Evolutionary conservation across 2,113 vertebrate species (phyloP), one percentile per base, ranked within the genome.

Genomic region (Nesogale talazaci): DNA sequence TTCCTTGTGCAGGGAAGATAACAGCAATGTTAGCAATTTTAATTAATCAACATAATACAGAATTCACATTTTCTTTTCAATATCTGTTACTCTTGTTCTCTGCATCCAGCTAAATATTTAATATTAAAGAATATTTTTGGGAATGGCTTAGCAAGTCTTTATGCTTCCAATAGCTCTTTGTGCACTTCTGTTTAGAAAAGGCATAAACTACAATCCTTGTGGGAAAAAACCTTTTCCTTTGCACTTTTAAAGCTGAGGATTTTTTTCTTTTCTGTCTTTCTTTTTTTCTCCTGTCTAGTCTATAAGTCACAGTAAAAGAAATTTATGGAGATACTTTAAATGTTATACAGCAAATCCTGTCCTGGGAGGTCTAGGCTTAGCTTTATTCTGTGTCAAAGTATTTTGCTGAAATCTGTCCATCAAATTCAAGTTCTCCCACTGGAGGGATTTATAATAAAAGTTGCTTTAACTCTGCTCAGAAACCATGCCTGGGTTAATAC

Each of bases 91-190:
- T 88, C 67, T 83, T 19, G 46, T 61, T 87, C 95, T 95, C 36
- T 75, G 78, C 56, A 67, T 72, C 81, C 70, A 93, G 83, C 57
- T 95, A 94, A 93, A 90, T 94, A 93, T 87, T 96, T 88, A 91
- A 65, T 88, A 81, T 94, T 88, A 75, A 92, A 77, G 77, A 95
- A 94, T 92, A 67, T n/a, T 72, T 34, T 88, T 93, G 67, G 72
- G 69, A 74, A 86, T 82, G 78, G 56, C 69, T 79, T 85, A 89
- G 77, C 86, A 72, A 82, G 69, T 84, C 87, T 91, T 84, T 74
- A 89, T 92, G 56, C 82, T 92, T 91, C 46, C n/a, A 81, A 86
- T 46, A 90, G 74, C 87, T 94, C 79, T 57, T 61, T 83, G 31
- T 92, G 72, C 56, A 42, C 61, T 95, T 88, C 42, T 92, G 82